Percentiles rank a stretch among this genome's conserved stretches.
These are phyloP conservation scores for Eulemur albifrons DNA, from an alignment of 2,797 vertebrate genomes.

Conservation along the genomic window DNA sequence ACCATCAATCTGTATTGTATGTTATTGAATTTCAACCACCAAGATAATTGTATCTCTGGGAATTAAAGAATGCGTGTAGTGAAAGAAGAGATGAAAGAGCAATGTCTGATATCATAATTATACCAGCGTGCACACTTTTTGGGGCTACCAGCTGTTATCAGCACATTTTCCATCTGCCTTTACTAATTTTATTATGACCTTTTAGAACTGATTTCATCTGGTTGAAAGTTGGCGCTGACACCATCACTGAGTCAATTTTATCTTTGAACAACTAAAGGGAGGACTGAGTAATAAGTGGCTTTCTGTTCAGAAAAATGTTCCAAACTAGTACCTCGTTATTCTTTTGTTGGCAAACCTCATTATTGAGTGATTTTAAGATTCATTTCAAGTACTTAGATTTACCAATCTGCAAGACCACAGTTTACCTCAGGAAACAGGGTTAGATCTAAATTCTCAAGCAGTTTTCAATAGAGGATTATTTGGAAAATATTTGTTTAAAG, in stretches of 20 bases:
- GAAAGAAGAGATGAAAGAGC: constrained; percentile 17
- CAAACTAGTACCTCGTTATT: neutral
- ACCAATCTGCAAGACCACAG: neutral
- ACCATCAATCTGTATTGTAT: constrained; percentile 54
- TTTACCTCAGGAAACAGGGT: neutral
- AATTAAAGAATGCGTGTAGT: constrained; percentile 56
- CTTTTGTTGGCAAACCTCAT: neutral
- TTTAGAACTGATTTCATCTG: constrained; percentile 59
- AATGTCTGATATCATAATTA: constrained; percentile 41
- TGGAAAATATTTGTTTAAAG: constrained; percentile 7
- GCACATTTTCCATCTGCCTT: constrained; percentile 70
- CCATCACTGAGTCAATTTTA: constrained; percentile 41
- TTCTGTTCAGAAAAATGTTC: constrained; percentile 37
- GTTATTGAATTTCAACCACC: constrained; percentile 67
- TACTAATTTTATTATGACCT: constrained; percentile 73
- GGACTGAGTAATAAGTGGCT: constrained; percentile 52
- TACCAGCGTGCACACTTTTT: constrained; percentile 51
- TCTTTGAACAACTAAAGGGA: constrained; percentile 45
- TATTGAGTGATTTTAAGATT: neutral
- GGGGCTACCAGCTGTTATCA: constrained; percentile 49
- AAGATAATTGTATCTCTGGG: constrained; percentile 63
- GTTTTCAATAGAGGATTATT: neutral
- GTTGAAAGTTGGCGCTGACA: constrained; percentile 21
- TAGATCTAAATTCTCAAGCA: neutral
- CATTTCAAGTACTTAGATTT: neutral